Evolutionary conservation across 2,113 vertebrate genomes (phyloP).

Genomic region (Elephas maximus): DNA sequence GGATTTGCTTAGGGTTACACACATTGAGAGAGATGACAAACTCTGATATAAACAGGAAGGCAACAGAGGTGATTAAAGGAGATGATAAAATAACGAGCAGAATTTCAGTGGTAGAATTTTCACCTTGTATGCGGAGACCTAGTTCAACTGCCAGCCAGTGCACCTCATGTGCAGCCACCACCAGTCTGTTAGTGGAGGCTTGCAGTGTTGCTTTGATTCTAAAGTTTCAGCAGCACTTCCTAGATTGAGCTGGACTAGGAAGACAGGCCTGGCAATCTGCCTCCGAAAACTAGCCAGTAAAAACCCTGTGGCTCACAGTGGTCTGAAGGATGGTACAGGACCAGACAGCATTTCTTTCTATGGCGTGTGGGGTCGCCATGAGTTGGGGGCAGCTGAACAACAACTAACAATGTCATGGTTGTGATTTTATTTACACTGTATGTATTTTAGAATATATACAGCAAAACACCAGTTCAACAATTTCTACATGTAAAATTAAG

Average conservation of each 20-base stretch:
- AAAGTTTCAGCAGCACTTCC: no score
- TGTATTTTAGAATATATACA: background rate
- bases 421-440: no score
- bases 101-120: background rate
- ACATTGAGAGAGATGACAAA: background rate
- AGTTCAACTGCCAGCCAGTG: background rate
- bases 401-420: no score
- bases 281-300: no score
- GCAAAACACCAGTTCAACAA: background rate
- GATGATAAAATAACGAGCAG: background rate
- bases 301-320: no score
- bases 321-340: no score
- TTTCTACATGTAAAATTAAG: background rate
- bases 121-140: no score
- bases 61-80: constrained; percentile 24
- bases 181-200: background rate
- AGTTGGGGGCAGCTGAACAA: no score
- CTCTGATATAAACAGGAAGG: background rate
- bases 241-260: no score
- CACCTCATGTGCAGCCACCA: background rate
- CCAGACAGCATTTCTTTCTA: no score
- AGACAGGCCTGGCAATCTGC: background rate
- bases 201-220: background rate
- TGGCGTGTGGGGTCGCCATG: no score
- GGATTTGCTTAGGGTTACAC: background rate